A percentile compares a stretch with the other conserved stretches of the same genome.
Evolutionary conservation across 2,888 invertebrate genomes (phyloP).

Genomic region (Nemurella pictetii): DNA sequence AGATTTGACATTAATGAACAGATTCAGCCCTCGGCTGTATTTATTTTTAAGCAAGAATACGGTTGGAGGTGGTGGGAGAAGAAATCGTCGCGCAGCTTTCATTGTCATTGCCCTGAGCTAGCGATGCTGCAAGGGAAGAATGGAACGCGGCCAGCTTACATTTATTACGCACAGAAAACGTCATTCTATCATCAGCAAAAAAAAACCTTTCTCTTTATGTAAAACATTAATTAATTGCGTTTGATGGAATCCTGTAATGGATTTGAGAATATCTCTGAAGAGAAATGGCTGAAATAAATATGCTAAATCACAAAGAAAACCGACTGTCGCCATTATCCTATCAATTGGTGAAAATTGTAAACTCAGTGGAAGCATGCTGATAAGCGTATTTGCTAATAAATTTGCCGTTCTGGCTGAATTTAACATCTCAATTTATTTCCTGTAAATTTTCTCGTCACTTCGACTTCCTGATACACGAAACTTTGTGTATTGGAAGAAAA

Average conservation of each 20-base stretch:
- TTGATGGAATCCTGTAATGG: background rate
- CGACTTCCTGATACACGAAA: too few species aligned
- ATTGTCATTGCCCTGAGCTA: background rate
- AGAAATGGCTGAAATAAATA: background rate
- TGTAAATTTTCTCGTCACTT: too few species aligned
- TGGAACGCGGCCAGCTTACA: background rate
- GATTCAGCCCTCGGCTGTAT: background rate
- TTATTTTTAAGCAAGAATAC: background rate
- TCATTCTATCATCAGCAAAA: background rate
- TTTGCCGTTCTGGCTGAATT: too few species aligned
- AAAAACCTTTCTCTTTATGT: background rate
- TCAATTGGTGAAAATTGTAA: too few species aligned
- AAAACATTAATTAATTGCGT: background rate
- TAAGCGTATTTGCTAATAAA: too few species aligned
- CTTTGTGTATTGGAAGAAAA: too few species aligned
- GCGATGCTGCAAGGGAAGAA: background rate
- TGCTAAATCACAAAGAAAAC: background rate
- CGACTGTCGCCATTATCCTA: background rate
- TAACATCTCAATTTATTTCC: too few species aligned
- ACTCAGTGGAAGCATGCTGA: too few species aligned
- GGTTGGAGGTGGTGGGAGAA: background rate
- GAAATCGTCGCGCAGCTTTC: background rate
- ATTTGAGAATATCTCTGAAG: background rate
- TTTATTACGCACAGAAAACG: background rate
- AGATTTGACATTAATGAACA: slow-evolving; percentile 17